Conservation (phyloP, 2,797 vertebrate genomes). For the Vireo griseus region DNA sequence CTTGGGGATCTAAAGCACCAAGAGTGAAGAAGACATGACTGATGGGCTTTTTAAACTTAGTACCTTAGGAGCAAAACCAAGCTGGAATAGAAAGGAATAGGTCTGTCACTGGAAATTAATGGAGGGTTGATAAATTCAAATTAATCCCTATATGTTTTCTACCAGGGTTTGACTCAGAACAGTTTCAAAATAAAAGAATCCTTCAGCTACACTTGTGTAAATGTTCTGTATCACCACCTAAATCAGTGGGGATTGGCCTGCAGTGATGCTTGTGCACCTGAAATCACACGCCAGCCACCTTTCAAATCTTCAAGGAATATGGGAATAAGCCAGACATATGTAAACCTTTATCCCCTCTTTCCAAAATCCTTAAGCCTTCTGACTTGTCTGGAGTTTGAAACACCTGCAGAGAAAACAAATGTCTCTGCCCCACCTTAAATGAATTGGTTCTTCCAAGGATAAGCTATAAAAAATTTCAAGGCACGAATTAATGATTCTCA, state of each 20-base stretch:
- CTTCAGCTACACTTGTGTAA: background rate
- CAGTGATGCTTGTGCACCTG: background rate
- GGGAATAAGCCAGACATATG: background rate
- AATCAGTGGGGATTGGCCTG: background rate
- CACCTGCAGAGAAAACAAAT: background rate
- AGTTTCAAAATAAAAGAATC: constrained; percentile 20
- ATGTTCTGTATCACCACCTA: background rate
- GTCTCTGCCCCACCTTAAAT: background rate
- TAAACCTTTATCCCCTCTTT: background rate
- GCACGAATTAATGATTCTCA: background rate
- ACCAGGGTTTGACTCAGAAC: background rate
- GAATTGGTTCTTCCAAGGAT: background rate
- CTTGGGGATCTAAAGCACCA: background rate
- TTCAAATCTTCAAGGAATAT: background rate
- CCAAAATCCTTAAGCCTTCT: background rate
- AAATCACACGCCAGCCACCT: background rate
- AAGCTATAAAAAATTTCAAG: background rate
- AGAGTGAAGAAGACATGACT: background rate
- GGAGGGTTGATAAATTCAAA: background rate
- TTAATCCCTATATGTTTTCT: background rate
- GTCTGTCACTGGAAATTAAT: background rate
- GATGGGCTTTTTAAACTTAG: background rate
- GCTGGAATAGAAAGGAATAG: background rate
- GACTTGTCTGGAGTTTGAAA: background rate
- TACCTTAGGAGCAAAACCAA: background rate